phyloP scores from a whole-genome alignment of 2,797 vertebrate species.

The Anabacerthia variegaticeps region DNA sequence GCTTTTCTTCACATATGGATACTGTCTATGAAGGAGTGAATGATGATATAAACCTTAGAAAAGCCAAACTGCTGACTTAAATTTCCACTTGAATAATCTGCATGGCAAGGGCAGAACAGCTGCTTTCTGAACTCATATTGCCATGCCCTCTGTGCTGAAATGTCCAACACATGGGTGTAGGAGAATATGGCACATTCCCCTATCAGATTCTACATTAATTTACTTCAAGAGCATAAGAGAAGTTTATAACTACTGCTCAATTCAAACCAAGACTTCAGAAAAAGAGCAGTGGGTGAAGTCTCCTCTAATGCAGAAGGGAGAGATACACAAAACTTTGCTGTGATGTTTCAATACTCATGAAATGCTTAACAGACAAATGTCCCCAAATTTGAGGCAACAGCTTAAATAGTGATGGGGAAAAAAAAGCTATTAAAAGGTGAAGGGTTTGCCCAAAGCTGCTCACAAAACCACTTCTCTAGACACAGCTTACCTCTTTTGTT shows the following conservation, averaged over 20 bases:
- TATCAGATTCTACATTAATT: background rate
- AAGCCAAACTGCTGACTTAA: background rate
- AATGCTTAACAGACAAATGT: background rate
- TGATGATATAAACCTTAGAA: background rate
- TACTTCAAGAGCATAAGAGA: background rate
- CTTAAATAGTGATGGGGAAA: background rate
- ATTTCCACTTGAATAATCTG: background rate
- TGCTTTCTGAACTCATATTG: background rate
- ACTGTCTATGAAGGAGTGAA: background rate
- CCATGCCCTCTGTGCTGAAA: background rate
- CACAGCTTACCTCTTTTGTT: background rate
- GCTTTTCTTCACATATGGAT: background rate
- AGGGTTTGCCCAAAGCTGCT: background rate
- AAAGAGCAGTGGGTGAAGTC: background rate
- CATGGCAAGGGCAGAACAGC: background rate
- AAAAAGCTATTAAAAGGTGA: background rate
- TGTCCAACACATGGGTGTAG: background rate
- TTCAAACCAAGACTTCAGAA: background rate
- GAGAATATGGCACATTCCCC: background rate
- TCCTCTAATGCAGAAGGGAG: background rate
- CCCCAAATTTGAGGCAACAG: background rate
- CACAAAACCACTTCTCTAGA: background rate
- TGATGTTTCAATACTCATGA: background rate
- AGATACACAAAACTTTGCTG: background rate
- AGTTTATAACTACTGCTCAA: background rate